Conservation (phyloP, 2,888 invertebrate genomes). For the Tetragnatha montana region DNA sequence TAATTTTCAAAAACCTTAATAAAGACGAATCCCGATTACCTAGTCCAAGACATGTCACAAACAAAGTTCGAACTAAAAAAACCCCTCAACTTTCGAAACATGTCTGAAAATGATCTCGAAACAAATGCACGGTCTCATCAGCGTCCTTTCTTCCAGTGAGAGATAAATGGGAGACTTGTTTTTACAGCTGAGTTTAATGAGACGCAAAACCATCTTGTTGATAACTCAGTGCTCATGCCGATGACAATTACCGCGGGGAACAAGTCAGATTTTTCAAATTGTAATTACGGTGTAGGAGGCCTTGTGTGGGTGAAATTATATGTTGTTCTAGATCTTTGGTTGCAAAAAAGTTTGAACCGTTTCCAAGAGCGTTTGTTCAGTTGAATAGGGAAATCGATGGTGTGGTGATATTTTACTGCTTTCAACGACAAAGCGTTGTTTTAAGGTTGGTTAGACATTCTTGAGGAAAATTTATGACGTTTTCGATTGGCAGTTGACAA, state of each 20-base stretch:
- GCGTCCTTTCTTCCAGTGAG: background rate
- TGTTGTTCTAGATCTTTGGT: background rate
- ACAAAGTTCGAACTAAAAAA: no score
- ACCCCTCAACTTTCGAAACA: no score
- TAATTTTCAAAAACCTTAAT: no score
- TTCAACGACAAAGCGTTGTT: background rate
- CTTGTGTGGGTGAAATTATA: background rate
- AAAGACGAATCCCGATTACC: no score
- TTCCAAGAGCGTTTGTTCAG: background rate
- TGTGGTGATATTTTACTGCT: background rate
- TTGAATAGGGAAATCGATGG: background rate
- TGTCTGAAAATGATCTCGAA: background rate
- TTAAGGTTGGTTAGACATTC: no score
- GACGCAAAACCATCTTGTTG: background rate
- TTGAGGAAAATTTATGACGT: no score
- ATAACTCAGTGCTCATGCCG: background rate
- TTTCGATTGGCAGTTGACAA: no score
- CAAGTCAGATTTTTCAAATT: background rate
- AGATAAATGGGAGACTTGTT: background rate
- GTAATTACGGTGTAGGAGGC: background rate
- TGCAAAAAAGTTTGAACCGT: background rate
- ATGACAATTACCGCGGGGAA: background rate
- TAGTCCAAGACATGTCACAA: no score
- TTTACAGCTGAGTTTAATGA: background rate
- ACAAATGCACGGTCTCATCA: background rate